These are phyloP conservation scores for Hermatobates lingyangjiaoensis DNA, from an alignment of 1,140 invertebrate genomes.

Conservation along the genomic window DNA sequence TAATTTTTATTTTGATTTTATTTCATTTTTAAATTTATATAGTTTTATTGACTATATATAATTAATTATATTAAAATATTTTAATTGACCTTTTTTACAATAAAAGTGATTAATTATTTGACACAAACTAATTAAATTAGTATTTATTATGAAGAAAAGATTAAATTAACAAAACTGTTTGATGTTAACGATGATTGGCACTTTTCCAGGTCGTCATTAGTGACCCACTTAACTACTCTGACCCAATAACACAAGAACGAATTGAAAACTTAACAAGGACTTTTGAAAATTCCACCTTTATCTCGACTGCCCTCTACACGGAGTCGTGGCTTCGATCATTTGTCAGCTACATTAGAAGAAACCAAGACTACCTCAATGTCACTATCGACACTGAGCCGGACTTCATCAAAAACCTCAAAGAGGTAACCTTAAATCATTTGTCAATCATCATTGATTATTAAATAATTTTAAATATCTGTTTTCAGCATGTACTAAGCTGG, in stretches of 20 bases:
- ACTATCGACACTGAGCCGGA: slow-evolving; percentile 47
- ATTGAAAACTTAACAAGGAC: slow-evolving; percentile 58
- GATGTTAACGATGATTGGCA: background rate
- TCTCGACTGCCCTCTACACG: slow-evolving; percentile 57
- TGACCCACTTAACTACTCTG: slow-evolving; percentile 69
- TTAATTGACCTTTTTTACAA: background rate
- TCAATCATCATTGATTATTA: no score
- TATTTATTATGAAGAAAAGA: background rate
- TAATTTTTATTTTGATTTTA: no score
- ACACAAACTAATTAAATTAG: no score
- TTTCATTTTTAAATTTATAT: no score
- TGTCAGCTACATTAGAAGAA: slow-evolving; percentile 51
- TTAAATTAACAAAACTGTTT: background rate
- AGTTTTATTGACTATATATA: no score
- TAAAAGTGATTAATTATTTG: background rate
- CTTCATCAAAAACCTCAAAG: slow-evolving; percentile 56
- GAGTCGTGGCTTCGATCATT: slow-evolving; percentile 84
- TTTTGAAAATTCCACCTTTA: slow-evolving; percentile 64
- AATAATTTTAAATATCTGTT: no score
- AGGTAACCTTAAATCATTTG: no score
- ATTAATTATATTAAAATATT: no score
- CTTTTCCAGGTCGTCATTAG: slow-evolving; percentile 57
- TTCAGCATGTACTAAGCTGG: no score
- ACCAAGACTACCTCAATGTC: slow-evolving; percentile 50
- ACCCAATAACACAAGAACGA: slow-evolving; percentile 51